Percentiles rank a stretch among this genome's conserved stretches.
Evolutionary conservation across 2,797 vertebrate species (phyloP).

Genomic region (Sebastes aleutianus): DNA sequence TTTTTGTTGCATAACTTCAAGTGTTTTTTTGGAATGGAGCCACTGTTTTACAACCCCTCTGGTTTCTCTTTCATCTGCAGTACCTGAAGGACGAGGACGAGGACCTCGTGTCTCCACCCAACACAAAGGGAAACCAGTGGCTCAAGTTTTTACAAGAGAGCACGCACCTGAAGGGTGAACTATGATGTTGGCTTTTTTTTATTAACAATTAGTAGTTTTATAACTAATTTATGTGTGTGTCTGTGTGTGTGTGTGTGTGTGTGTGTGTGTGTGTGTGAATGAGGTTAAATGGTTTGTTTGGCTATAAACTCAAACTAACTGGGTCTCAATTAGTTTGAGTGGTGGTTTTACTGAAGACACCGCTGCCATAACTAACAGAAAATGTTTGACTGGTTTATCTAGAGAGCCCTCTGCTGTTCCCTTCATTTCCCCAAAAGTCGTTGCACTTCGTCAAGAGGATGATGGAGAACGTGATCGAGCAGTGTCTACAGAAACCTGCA

Average conservation of each 20-base stretch:
- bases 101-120: constrained; percentile 94
- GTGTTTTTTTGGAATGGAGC: background rate
- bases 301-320: too few relatives aligned
- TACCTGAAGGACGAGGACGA: constrained; percentile 99
- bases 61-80: constrained; percentile 67
- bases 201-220: background rate
- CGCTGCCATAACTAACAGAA: background rate
- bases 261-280: background rate
- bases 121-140: constrained; percentile 96
- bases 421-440: constrained; percentile 94
- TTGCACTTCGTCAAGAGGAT: constrained; percentile 95
- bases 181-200: background rate
- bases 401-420: constrained; percentile 96
- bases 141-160: constrained; percentile 92
- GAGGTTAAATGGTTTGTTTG: background rate
- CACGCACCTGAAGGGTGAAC: constrained; percentile 89
- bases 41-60: background rate
- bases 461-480: constrained; percentile 93
- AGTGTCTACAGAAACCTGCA: constrained; percentile 93
- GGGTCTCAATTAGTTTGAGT: background rate
- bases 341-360: background rate
- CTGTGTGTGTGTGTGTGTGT: background rate
- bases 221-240: background rate
- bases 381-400: constrained; percentile 19
- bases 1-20: background rate